Percentiles rank a stretch among this genome's conserved stretches.
phyloP scores from a whole-genome alignment of 2,113 vertebrate species.

The Sylvia atricapilla region DNA sequence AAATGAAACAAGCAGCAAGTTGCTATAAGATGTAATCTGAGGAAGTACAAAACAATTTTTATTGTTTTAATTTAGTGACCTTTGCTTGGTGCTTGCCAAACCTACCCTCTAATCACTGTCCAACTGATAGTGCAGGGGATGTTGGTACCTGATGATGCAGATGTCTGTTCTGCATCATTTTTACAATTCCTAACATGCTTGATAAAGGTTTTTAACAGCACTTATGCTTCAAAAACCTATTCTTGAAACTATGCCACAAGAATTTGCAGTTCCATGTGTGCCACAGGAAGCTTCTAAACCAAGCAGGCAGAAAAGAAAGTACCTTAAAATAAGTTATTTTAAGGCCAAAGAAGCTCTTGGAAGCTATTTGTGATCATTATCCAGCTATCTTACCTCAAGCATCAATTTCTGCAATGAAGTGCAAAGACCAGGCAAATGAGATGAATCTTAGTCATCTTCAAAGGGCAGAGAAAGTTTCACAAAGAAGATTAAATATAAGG shows the following conservation, averaged over 20 bases:
- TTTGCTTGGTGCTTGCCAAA: not conserved
- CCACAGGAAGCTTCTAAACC: not conserved
- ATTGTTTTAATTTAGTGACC: not conserved
- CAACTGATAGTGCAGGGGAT: not conserved
- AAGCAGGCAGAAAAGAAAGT: not conserved
- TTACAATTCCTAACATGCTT: not conserved
- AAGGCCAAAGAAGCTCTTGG: not conserved
- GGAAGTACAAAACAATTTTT: not conserved
- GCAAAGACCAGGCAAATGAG: conserved; percentile 40
- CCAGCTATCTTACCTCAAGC: conserved; percentile 39
- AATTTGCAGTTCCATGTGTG: not conserved
- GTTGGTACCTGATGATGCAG: not conserved
- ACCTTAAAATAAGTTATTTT: conserved; percentile 23
- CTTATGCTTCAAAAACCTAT: not conserved
- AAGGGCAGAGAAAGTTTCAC: conserved; percentile 1
- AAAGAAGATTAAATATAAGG: not conserved
- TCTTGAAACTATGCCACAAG: not conserved
- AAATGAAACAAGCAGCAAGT: not conserved
- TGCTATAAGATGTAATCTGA: not conserved
- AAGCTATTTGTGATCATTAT: conserved; percentile 55
- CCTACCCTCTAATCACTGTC: not conserved
- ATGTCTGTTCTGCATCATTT: not conserved
- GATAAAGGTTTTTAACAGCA: not conserved
- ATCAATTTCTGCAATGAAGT: conserved; percentile 62
- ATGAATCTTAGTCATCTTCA: conserved; percentile 62